These are phyloP conservation scores for Parascotia fuliginaria DNA, from an alignment of 2,888 invertebrate species.

Conservation along the genomic window DNA sequence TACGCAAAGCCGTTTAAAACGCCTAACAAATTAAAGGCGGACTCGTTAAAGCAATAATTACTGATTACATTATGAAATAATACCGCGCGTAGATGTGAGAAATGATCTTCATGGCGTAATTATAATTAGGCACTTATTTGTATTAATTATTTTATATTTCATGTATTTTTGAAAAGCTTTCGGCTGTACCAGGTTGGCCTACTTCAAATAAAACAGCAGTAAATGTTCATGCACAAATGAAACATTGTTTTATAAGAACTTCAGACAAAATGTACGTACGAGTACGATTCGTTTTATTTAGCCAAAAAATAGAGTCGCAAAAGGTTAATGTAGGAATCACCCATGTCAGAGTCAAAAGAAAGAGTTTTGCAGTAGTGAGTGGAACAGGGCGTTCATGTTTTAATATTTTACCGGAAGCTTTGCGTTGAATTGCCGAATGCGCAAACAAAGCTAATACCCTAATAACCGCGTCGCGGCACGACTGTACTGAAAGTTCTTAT, in stretches of 20 bases:
- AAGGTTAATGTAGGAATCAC: slow-evolving; percentile 31
- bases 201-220: background rate
- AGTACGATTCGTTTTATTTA: slow-evolving; percentile 15
- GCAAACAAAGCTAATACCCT: slow-evolving; percentile 77
- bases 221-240: background rate
- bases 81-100: slow-evolving; percentile 55
- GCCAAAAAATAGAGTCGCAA: slow-evolving; percentile 23
- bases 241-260: background rate
- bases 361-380: slow-evolving; percentile 53
- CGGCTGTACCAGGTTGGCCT: background rate
- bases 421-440: slow-evolving; percentile 71
- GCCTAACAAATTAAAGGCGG: slow-evolving; percentile 85
- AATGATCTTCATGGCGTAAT: slow-evolving; percentile 31
- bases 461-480: slow-evolving; percentile 72
- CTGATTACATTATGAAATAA: slow-evolving; percentile 83
- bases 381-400: slow-evolving; percentile 64
- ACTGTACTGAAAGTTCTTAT: slow-evolving; percentile 71
- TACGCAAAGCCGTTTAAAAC: slow-evolving; percentile 85
- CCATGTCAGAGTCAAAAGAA: slow-evolving; percentile 36
- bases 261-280: background rate
- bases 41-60: slow-evolving; percentile 84
- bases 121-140: slow-evolving; percentile 20
- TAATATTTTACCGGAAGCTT: slow-evolving; percentile 77
- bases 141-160: background rate
- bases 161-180: background rate